phyloP scores from a whole-genome alignment of 1,140 invertebrate genomes.

The Helicoverpa armigera region DNA sequence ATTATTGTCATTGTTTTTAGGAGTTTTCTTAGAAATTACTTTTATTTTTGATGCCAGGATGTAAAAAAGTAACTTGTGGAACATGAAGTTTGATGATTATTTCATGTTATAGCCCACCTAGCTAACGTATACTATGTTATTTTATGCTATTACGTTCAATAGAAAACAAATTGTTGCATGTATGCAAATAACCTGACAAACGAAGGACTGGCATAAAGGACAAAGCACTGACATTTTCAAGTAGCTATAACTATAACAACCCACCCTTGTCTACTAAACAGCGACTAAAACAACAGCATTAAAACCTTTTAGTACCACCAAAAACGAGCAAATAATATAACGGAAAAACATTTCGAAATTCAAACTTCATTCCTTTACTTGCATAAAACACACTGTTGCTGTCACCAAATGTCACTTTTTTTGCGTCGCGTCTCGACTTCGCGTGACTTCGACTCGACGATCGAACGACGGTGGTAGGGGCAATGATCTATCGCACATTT shows the following conservation, averaged over 20 bases:
- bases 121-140: no score
- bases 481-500: conserved; percentile 76
- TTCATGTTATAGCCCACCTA: no score
- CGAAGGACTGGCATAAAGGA: no score
- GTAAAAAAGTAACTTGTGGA: no score
- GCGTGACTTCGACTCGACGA: conserved; percentile 54
- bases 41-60: no score
- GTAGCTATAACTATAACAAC: no score
- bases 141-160: no score
- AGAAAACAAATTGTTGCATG: no score
- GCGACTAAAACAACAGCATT: neutral
- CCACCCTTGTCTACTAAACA: neutral
- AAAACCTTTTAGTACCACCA: neutral
- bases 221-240: no score
- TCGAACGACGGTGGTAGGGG: conserved; percentile 63
- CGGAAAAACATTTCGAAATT: conserved; percentile 15
- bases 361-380: conserved; percentile 3
- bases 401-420: conserved; percentile 45
- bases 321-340: conserved; percentile 9
- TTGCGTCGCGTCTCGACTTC: conserved; percentile 44
- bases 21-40: neutral
- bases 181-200: no score
- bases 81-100: no score
- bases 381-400: conserved; percentile 36
- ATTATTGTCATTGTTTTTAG: conserved; percentile 2